Percentiles rank a stretch among this genome's conserved stretches.
Evolutionary conservation across 2,113 vertebrate genomes (phyloP).

Genomic region (Nothobranchius furzeri): DNA sequence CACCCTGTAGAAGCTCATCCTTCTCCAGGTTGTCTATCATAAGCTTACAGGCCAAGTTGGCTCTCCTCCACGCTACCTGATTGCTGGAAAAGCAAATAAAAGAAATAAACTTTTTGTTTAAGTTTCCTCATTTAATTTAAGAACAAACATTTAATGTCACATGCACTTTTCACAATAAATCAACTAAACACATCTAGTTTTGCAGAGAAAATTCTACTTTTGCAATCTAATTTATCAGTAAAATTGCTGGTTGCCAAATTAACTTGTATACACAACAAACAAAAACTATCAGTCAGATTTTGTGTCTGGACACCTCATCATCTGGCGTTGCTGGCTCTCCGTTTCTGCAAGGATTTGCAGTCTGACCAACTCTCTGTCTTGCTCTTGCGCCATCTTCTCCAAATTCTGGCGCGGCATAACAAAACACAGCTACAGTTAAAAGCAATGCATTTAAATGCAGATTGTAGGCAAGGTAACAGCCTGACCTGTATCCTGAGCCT

Average conservation of each 20-base stretch:
- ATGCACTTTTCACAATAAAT: background rate
- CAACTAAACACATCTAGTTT: background rate
- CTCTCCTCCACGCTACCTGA: constrained; percentile 93
- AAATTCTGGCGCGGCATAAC: constrained; percentile 79
- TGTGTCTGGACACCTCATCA: constrained; percentile 84
- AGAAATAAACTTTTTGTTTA: background rate
- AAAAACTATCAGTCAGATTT: background rate
- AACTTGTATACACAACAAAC: background rate
- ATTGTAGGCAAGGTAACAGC: background rate
- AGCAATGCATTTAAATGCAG: background rate
- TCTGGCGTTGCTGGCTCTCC: constrained; percentile 89
- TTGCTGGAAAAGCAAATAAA: constrained; percentile 79
- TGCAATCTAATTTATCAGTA: background rate
- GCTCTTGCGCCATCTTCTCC: constrained; percentile 90
- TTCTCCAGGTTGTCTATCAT: constrained; percentile 91
- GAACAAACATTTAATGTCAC: background rate
- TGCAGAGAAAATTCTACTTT: background rate
- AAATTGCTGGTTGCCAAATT: background rate
- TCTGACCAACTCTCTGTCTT: constrained; percentile 89
- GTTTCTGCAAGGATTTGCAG: constrained; percentile 85
- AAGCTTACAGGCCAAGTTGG: constrained; percentile 92
- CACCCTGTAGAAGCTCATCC: constrained; percentile 84
- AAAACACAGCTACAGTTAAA: background rate
- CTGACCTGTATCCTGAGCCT: constrained; percentile 89
- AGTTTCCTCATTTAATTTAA: background rate